A percentile compares a stretch with the other conserved stretches of the same genome.
Evolutionary conservation across 37 sponge, comb jelly and placozoan species (phyloP).

Genomic region (Agelas oroides): DNA sequence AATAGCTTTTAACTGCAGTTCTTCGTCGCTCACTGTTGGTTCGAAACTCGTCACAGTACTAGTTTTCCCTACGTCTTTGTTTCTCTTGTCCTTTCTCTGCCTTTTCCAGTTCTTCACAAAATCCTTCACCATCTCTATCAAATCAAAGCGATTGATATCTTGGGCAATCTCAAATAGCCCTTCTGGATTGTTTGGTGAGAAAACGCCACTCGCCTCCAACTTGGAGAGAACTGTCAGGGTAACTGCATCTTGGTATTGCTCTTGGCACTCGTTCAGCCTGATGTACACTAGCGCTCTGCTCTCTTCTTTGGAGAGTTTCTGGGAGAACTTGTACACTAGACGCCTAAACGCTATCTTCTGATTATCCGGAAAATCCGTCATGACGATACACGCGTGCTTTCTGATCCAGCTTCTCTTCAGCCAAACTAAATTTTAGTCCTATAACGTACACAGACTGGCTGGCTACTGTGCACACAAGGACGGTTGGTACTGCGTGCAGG

Average conservation of each 20-base stretch:
- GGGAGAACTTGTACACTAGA: slow-evolving; percentile 11
- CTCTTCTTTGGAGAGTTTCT: slow-evolving; percentile 21
- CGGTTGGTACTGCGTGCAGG: too few species aligned
- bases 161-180: slow-evolving; percentile 41
- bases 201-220: slow-evolving; percentile 33
- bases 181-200: slow-evolving; percentile 26
- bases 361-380: not conserved
- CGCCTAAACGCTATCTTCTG: slow-evolving; percentile 51
- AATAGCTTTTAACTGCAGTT: slow-evolving; percentile 24
- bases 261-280: slow-evolving; percentile 15
- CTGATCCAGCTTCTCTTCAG: too few species aligned
- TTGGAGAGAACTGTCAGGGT: slow-evolving; percentile 14
- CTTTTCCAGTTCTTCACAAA: slow-evolving; percentile 36
- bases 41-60: not conserved
- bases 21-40: not conserved
- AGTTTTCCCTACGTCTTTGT: not conserved
- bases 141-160: slow-evolving; percentile 48
- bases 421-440: too few species aligned
- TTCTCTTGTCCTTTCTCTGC: not conserved
- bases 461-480: too few species aligned
- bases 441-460: too few species aligned
- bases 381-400: not conserved
- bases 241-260: not conserved
- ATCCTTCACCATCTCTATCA: slow-evolving; percentile 10
- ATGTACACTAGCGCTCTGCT: slow-evolving; percentile 1